Evolutionary conservation across 92 coral and sea anemone genomes (phyloP).

Genomic region (Porites rus): DNA sequence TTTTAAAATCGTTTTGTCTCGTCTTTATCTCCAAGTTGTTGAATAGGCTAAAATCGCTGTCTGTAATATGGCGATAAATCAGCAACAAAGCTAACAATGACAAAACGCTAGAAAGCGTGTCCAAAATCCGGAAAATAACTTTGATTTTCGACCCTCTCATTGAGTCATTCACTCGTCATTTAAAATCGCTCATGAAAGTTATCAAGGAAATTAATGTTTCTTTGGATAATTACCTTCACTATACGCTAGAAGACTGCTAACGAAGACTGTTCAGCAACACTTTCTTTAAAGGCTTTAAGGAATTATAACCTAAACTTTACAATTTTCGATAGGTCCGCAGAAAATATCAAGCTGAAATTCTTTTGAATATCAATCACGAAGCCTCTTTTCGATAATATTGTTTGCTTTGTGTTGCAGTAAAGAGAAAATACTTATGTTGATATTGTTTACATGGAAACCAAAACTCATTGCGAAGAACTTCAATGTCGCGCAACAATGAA

Average conservation of each 20-base stretch:
- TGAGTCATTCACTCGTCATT: not conserved
- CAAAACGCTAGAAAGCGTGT: not conserved
- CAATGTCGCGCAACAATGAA: not conserved
- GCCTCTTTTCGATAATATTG: not conserved
- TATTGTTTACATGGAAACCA: constrained; percentile 9
- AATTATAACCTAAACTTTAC: too few relatives aligned
- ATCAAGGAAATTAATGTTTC: not conserved
- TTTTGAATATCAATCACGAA: not conserved
- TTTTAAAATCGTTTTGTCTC: not conserved
- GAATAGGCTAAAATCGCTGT: not conserved
- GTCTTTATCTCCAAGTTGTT: not conserved
- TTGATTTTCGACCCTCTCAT: constrained; percentile 32
- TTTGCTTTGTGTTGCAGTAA: not conserved
- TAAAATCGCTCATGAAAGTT: not conserved
- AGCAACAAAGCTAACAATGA: constrained; percentile 31
- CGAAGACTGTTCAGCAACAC: not conserved
- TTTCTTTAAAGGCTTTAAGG: too few relatives aligned
- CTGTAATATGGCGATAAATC: not conserved
- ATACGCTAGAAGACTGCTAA: not conserved
- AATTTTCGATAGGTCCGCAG: too few relatives aligned
- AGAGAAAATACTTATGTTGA: not conserved
- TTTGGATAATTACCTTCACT: not conserved
- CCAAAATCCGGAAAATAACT: constrained; percentile 1
- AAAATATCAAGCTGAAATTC: not conserved
- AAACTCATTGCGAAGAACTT: not conserved